A percentile compares a stretch with the other conserved stretches of the same genome.
Evolutionary conservation across 2,888 invertebrate genomes (phyloP).

Genomic region (Machimus atricapillus): DNA sequence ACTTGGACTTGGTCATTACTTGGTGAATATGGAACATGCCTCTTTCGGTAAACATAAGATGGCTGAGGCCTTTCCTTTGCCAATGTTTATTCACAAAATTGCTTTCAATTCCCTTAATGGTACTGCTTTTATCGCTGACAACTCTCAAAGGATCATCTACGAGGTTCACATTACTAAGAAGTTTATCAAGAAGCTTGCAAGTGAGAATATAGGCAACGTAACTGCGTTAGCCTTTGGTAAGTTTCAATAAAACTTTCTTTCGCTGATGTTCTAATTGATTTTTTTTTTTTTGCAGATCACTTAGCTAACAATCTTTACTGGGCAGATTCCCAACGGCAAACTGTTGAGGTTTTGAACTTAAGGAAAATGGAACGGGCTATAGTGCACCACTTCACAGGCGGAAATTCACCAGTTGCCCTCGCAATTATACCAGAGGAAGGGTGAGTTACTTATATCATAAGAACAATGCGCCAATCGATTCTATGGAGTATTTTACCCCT

Average conservation of each 20-base stretch:
- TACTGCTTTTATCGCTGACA: constrained; percentile 65
- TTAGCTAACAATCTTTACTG: constrained; percentile 77
- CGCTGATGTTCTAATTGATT: not conserved
- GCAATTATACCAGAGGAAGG: constrained; percentile 65
- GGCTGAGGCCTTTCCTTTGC: constrained; percentile 62
- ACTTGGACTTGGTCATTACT: constrained; percentile 66
- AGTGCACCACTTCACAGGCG: constrained; percentile 67
- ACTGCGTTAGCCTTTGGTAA: constrained; percentile 69
- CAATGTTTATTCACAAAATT: constrained; percentile 70
- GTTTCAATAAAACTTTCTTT: constrained; percentile 34
- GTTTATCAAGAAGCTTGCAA: constrained; percentile 55
- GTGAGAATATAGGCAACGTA: constrained; percentile 63
- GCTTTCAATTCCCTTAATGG: constrained; percentile 70
- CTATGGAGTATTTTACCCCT: no score
- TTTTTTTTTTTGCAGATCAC: constrained; percentile 66
- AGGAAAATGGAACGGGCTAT: constrained; percentile 67
- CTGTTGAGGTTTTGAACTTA: constrained; percentile 73
- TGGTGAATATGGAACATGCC: constrained; percentile 72
- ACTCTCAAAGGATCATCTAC: constrained; percentile 61
- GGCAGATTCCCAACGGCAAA: constrained; percentile 69
- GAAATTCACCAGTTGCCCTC: constrained; percentile 73
- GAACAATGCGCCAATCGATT: no score
- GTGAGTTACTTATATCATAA: constrained; percentile 46
- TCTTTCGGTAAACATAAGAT: constrained; percentile 71
- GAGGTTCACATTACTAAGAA: constrained; percentile 58